A percentile compares a stretch with the other conserved stretches of the same genome.
Conservation (phyloP, 2,888 invertebrate genomes). For the Papilio elwesi region DNA sequence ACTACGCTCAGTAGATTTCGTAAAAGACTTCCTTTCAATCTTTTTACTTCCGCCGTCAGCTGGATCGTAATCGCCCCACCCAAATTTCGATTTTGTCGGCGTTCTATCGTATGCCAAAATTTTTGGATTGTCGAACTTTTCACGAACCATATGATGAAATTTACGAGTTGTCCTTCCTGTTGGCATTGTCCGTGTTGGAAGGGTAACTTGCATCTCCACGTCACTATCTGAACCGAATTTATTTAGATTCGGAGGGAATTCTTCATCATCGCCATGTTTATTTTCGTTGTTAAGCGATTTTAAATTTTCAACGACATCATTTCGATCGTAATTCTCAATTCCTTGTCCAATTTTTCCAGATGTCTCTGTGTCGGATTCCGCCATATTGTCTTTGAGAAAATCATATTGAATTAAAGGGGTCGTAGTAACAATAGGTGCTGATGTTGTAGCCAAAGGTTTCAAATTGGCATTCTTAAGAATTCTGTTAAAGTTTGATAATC, state of each 20-base stretch:
- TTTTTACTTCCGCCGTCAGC: slow-evolving; percentile 22
- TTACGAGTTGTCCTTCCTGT: slow-evolving; percentile 19
- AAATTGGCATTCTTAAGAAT: slow-evolving; percentile 13
- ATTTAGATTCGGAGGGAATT: not conserved
- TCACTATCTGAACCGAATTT: not conserved
- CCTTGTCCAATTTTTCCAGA: not conserved
- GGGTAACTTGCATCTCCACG: not conserved
- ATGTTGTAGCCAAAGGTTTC: slow-evolving; percentile 4
- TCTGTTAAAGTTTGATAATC: slow-evolving; percentile 26
- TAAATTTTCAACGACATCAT: not conserved
- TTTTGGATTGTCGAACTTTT: slow-evolving; percentile 27
- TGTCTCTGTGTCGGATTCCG: slow-evolving; percentile 1
- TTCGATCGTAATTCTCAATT: slow-evolving; percentile 2
- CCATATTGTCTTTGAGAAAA: slow-evolving; percentile 27
- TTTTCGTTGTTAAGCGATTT: slow-evolving; percentile 14
- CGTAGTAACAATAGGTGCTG: slow-evolving; percentile 20
- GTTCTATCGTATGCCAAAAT: slow-evolving; percentile 1
- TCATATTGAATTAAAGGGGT: slow-evolving; percentile 30
- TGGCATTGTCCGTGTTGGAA: slow-evolving; percentile 18
- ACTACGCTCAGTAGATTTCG: not conserved
- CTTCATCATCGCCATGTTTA: slow-evolving; percentile 12
- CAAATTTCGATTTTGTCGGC: slow-evolving; percentile 17
- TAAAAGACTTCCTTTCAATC: slow-evolving; percentile 12
- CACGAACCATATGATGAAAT: slow-evolving; percentile 33
- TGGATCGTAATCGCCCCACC: slow-evolving; percentile 34